These are phyloP conservation scores for Caradrina clavipalpis DNA, from an alignment of 2,888 invertebrate genomes.

Conservation along the genomic window DNA sequence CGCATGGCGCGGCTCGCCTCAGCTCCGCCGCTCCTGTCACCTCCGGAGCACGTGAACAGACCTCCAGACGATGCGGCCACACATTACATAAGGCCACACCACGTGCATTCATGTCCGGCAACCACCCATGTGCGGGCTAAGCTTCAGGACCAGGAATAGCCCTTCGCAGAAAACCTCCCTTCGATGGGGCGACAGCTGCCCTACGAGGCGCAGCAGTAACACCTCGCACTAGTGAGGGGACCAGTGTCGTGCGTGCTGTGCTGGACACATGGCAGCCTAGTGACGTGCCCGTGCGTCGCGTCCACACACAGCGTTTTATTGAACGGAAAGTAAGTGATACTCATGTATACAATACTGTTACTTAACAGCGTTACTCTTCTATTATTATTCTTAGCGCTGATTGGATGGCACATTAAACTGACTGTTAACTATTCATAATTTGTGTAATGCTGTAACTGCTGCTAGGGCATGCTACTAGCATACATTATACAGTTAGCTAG, in stretches of 20 bases:
- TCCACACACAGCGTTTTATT: slow-evolving; percentile 9
- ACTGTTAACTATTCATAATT: not conserved
- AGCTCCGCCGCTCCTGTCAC: slow-evolving; percentile 73
- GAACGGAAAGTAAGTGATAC: slow-evolving; percentile 33
- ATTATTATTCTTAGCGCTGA: not conserved
- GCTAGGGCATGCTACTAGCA: not conserved
- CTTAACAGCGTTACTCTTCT: not conserved
- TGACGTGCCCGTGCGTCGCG: slow-evolving; percentile 37
- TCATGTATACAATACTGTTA: slow-evolving; percentile 16
- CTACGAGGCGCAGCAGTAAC: slow-evolving; percentile 47
- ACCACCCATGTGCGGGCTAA: slow-evolving; percentile 97
- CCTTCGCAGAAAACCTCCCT: slow-evolving; percentile 99
- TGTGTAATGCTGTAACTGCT: not conserved
- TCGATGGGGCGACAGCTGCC: slow-evolving; percentile 98
- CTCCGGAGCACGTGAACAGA: slow-evolving; percentile 75
- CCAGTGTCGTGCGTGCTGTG: slow-evolving; percentile 60
- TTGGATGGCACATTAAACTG: not conserved
- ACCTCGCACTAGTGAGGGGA: slow-evolving; percentile 50
- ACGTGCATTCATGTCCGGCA: slow-evolving; percentile 76
- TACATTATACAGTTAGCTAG: not conserved
- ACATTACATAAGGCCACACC: slow-evolving; percentile 81
- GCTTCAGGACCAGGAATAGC: slow-evolving; percentile 98
- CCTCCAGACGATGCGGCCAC: slow-evolving; percentile 63
- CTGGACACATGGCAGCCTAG: slow-evolving; percentile 59
- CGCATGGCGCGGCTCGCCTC: slow-evolving; percentile 67